Evolutionary conservation across 2,113 vertebrate genomes (phyloP).

Genomic region (Amblyornis subalaris): DNA sequence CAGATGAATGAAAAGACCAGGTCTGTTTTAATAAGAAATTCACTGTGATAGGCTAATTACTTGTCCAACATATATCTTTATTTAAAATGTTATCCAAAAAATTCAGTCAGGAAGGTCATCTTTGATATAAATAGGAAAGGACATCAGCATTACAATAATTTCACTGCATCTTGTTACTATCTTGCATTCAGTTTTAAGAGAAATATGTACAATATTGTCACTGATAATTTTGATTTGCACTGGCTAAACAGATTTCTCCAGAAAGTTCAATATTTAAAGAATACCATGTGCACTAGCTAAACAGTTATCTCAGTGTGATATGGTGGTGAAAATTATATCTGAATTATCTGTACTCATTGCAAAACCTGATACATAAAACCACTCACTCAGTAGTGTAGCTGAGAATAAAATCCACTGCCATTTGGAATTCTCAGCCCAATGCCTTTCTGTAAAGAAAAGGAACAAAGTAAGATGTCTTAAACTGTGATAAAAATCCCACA

Average conservation of each 20-base stretch:
- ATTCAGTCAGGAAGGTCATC: background rate
- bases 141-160: background rate
- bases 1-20: background rate
- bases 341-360: background rate
- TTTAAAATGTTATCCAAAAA: background rate
- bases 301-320: background rate
- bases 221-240: background rate
- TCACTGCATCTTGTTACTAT: background rate
- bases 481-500: background rate
- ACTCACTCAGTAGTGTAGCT: background rate
- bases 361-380: background rate
- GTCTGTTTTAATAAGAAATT: slow-evolving; percentile 5
- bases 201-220: background rate
- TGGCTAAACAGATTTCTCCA: background rate
- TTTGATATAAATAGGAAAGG: background rate
- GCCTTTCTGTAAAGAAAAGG: background rate
- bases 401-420: background rate
- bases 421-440: background rate
- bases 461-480: background rate
- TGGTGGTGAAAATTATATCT: background rate
- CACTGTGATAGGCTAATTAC: background rate
- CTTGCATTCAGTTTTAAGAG: background rate
- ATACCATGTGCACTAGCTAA: background rate
- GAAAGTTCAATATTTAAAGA: background rate
- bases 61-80: background rate